Evolutionary conservation across 2,797 vertebrate genomes (phyloP).

Genomic region (Sebastes wilsoni): DNA sequence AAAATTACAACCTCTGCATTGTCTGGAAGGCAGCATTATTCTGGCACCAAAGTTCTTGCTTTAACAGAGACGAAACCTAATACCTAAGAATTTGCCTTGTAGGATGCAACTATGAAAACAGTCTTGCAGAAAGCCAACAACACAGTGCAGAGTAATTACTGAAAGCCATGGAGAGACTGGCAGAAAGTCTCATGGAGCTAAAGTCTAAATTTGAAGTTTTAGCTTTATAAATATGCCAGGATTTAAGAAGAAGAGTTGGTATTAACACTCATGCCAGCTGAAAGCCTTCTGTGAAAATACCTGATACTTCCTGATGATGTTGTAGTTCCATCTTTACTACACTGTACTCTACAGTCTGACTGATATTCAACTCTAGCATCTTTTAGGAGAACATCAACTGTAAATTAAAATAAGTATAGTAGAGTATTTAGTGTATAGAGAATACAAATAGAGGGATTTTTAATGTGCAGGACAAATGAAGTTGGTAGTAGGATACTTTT

Average conservation of each 20-base stretch:
- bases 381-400: too few relatives aligned
- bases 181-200: neutral
- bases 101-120: neutral
- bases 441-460: neutral
- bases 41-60: neutral
- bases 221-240: neutral
- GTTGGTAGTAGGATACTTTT: too few relatives aligned
- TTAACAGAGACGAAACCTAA: neutral
- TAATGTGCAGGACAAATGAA: too few relatives aligned
- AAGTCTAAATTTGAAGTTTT: neutral
- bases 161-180: neutral
- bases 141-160: neutral
- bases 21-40: neutral
- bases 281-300: neutral
- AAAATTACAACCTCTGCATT: neutral
- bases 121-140: neutral
- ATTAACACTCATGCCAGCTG: neutral
- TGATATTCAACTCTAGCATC: neutral
- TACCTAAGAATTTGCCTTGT: neutral
- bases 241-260: too few relatives aligned
- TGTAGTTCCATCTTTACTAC: neutral
- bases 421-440: neutral
- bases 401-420: too few relatives aligned
- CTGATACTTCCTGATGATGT: neutral
- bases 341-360: neutral